These are phyloP conservation scores for Oscheius sp. DNA, from an alignment of 2,888 invertebrate species.

Conservation along the genomic window DNA sequence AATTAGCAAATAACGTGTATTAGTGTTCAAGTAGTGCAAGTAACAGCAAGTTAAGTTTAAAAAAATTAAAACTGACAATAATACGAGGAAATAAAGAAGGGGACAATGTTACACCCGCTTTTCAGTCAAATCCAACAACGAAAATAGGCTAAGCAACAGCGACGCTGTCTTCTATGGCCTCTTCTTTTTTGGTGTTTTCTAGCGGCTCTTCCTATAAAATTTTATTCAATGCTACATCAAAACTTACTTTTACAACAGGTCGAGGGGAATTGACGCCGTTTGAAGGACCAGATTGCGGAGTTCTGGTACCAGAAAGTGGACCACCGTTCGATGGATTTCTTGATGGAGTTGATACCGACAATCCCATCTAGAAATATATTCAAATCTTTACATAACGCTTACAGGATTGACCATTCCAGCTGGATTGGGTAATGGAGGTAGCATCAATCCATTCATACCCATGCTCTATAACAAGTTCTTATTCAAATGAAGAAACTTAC, in stretches of 20 bases:
- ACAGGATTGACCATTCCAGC: slow-evolving; percentile 21
- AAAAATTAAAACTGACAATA: too few relatives aligned
- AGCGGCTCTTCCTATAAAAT: slow-evolving; percentile 11
- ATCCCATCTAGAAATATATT: slow-evolving; percentile 17
- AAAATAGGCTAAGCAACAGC: slow-evolving; percentile 46
- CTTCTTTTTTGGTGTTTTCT: slow-evolving; percentile 10
- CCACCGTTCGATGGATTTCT: slow-evolving; percentile 42
- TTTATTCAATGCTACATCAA: not conserved
- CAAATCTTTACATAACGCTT: not conserved
- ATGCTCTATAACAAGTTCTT: not conserved
- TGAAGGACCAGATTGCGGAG: slow-evolving; percentile 36
- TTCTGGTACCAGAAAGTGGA: slow-evolving; percentile 40
- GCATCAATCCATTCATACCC: slow-evolving; percentile 30
- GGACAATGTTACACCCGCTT: not conserved
- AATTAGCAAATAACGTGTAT: not conserved
- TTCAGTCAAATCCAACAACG: not conserved
- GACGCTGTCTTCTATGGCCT: slow-evolving; percentile 39
- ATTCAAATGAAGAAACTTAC: not conserved
- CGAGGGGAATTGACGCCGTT: slow-evolving; percentile 42
- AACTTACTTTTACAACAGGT: slow-evolving; percentile 24
- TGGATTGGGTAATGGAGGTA: slow-evolving; percentile 18
- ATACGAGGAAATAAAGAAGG: not conserved
- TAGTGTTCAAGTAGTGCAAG: slow-evolving; percentile 20
- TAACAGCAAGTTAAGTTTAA: too few relatives aligned
- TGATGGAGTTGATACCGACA: slow-evolving; percentile 44